phyloP scores from a whole-genome alignment of 2,797 vertebrate genomes.

The Catharus ustulatus region DNA sequence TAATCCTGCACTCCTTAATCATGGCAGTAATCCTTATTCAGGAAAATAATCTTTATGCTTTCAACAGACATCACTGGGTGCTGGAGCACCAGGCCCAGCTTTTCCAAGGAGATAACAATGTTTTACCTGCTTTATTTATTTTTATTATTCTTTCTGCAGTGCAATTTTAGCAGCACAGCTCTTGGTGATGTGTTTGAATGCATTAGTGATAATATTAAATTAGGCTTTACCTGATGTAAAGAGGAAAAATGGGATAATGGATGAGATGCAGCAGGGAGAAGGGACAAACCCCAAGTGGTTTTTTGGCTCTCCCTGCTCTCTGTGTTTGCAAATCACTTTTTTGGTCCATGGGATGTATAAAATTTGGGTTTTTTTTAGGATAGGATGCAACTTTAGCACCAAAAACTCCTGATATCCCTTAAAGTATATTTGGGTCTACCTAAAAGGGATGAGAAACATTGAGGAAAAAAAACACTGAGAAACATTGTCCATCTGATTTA shows the following conservation, averaged over 20 bases:
- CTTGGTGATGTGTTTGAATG: background rate
- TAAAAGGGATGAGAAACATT: background rate
- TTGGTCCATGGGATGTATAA: background rate
- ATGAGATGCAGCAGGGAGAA: background rate
- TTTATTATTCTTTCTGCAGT: background rate
- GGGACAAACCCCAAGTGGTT: background rate
- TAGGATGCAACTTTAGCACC: background rate
- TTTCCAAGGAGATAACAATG: conserved; percentile 15
- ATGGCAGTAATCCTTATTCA: background rate
- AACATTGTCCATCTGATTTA: background rate
- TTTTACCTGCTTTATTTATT: background rate
- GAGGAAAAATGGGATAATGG: background rate
- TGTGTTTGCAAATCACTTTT: background rate
- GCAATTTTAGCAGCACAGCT: background rate
- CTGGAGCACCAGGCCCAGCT: background rate
- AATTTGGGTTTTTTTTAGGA: background rate
- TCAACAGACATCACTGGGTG: background rate
- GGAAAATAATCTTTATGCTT: background rate
- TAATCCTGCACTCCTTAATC: conserved; percentile 34
- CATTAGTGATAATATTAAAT: conserved; percentile 7
- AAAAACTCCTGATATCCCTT: background rate
- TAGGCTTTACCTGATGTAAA: background rate
- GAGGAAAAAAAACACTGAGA: background rate
- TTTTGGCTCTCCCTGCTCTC: background rate
- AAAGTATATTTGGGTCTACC: background rate